These are phyloP conservation scores for Lithodes maja DNA, from an alignment of 2,888 invertebrate species.

Conservation along the genomic window DNA sequence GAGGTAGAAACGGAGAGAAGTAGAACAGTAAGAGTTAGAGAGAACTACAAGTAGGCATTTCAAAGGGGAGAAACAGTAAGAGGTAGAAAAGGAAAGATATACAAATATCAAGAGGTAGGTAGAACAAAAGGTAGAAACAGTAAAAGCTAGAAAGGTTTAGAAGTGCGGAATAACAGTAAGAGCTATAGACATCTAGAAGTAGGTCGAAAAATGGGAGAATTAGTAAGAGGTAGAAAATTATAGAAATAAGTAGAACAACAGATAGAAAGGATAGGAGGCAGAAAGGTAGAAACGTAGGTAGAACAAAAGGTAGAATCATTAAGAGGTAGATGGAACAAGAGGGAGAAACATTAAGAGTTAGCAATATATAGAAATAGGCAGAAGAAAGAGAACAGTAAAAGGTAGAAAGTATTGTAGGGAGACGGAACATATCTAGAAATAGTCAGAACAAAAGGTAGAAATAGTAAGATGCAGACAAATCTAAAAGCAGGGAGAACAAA, in stretches of 20 bases:
- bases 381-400: neutral
- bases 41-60: neutral
- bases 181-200: neutral
- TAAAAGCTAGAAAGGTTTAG: neutral
- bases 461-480: neutral
- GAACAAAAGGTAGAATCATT: neutral
- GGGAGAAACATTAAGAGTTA: neutral
- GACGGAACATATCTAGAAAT: neutral
- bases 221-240: neutral
- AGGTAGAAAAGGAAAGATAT: neutral
- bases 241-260: neutral
- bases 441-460: neutral
- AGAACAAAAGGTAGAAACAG: neutral
- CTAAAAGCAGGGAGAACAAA: neutral
- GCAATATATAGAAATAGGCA: neutral
- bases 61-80: neutral
- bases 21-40: neutral
- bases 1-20: neutral
- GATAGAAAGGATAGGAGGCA: neutral
- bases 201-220: too few relatives aligned
- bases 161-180: neutral
- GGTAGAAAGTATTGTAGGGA: neutral
- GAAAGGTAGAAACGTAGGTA: neutral
- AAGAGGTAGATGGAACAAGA: too few relatives aligned
- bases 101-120: neutral